Evolutionary conservation across 2,113 vertebrate species (phyloP).

Genomic region (Macquaria ambigua): DNA sequence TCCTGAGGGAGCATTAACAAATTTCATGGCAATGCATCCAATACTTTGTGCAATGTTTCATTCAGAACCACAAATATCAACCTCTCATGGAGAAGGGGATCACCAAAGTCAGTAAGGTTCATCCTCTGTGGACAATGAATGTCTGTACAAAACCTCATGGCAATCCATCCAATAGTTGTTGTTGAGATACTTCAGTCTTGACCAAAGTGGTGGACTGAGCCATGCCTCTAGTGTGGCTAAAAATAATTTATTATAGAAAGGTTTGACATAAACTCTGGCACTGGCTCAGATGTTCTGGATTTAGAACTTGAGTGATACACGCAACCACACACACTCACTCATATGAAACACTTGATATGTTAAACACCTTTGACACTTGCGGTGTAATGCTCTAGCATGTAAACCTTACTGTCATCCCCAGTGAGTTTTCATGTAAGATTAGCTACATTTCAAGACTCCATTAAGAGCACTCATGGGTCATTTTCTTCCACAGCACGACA

Average conservation of each 20-base stretch:
- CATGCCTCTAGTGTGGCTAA: neutral
- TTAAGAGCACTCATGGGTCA: constrained; percentile 36
- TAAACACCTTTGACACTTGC: constrained; percentile 26
- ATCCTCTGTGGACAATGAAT: neutral
- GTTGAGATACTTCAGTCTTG: neutral
- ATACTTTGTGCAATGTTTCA: neutral
- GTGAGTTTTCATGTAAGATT: constrained; percentile 33
- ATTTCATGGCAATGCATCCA: neutral
- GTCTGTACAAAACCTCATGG: neutral
- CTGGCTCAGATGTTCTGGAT: neutral
- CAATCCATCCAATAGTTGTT: neutral
- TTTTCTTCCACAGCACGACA: constrained; percentile 21
- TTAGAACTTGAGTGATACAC: neutral
- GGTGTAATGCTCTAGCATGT: neutral
- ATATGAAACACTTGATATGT: constrained; percentile 2
- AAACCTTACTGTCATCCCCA: constrained; percentile 11
- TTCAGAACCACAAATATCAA: neutral
- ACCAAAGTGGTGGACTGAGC: neutral
- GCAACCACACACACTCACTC: neutral
- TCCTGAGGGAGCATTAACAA: neutral
- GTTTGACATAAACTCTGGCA: neutral
- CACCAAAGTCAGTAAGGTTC: neutral
- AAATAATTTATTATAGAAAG: neutral
- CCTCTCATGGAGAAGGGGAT: neutral
- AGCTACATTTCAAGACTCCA: constrained; percentile 39